Conservation (phyloP, 2,113 vertebrate genomes). For the Protobothrops flavoviridis region DNA sequence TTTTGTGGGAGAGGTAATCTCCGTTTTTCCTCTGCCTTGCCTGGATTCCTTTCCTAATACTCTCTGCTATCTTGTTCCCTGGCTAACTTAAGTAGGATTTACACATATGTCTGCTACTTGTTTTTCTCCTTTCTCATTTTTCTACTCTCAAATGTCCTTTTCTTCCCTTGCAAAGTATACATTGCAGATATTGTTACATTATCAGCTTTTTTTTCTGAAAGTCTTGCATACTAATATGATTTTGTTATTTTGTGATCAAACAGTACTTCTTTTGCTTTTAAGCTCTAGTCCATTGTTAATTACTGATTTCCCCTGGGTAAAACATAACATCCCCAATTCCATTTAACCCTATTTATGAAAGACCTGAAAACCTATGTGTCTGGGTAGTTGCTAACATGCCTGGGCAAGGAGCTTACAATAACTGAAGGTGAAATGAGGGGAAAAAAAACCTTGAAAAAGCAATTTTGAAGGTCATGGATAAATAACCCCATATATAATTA, state of each 20-base stretch:
- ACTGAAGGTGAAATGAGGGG: not conserved
- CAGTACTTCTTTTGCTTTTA: not conserved
- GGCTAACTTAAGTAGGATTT: not conserved
- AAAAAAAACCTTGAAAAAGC: not conserved
- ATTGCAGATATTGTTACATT: not conserved
- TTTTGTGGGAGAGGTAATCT: not conserved
- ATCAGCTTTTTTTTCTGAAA: not conserved
- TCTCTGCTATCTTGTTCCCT: not conserved
- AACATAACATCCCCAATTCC: not conserved
- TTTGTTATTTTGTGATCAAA: not conserved
- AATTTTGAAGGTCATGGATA: not conserved
- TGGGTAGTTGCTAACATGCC: not conserved
- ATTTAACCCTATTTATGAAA: not conserved
- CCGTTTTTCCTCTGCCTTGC: not conserved
- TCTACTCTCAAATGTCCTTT: not conserved
- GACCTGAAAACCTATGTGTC: not conserved
- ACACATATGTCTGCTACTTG: not conserved
- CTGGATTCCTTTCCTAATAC: not conserved
- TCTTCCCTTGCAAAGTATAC: not conserved
- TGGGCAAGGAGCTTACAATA: not conserved
- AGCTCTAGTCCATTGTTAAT: not conserved
- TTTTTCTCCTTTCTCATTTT: not conserved
- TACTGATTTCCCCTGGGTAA: not conserved
- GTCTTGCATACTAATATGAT: not conserved
- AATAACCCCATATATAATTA: constrained; percentile 10